These are phyloP conservation scores for Drosophila quasianomalipes DNA, from an alignment of 2,888 invertebrate species.

Conservation along the genomic window DNA sequence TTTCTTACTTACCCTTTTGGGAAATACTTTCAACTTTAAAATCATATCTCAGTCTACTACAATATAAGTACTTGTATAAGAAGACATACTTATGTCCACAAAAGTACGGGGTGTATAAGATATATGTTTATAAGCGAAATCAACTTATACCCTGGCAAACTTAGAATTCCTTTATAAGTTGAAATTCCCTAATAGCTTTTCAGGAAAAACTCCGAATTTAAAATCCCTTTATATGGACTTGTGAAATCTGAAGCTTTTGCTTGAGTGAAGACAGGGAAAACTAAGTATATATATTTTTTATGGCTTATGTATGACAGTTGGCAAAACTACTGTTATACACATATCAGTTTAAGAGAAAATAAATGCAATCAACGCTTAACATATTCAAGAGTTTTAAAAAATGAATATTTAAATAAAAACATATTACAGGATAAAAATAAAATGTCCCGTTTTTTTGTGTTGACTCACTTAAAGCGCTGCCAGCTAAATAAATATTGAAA, in stretches of 20 bases:
- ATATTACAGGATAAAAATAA: background rate
- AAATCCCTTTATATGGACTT: background rate
- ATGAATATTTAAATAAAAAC: fast-evolving
- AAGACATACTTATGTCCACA: background rate
- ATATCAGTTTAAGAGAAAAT: background rate
- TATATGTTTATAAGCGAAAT: background rate
- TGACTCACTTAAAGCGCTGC: background rate
- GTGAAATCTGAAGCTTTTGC: background rate
- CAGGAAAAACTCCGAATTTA: constrained; percentile 1
- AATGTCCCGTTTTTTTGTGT: too few species aligned
- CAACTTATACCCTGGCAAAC: background rate
- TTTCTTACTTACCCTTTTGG: background rate
- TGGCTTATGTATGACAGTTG: background rate
- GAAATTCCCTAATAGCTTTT: background rate
- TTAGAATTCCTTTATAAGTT: background rate
- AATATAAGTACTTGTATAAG: background rate
- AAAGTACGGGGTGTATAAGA: background rate
- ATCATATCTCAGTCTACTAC: background rate
- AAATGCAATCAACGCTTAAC: background rate
- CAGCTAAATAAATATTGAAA: background rate
- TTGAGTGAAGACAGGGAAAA: background rate
- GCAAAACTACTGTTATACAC: constrained; percentile 39
- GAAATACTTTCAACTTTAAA: background rate
- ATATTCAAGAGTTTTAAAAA: background rate
- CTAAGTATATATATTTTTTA: background rate